A percentile compares a stretch with the other conserved stretches of the same genome.
These are phyloP conservation scores for Dinomys branickii DNA, from an alignment of 2,113 vertebrate species.

Conservation along the genomic window DNA sequence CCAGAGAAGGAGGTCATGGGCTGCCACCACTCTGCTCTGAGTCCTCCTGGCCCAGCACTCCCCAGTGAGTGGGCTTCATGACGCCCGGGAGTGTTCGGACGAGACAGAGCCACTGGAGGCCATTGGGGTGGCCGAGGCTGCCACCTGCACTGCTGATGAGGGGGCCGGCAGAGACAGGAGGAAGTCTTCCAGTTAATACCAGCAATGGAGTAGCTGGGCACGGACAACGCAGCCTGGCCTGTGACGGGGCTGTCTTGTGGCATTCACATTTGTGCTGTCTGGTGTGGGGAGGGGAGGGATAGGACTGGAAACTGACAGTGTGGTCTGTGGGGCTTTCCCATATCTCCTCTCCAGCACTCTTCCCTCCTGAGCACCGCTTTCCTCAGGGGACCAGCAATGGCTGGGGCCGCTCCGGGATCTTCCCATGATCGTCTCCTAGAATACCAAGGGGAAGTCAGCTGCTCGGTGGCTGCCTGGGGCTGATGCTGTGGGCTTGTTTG, in stretches of 20 bases:
- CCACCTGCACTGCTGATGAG: background rate
- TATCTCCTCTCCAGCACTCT: background rate
- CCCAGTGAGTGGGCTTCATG: background rate
- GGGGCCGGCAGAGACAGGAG: background rate
- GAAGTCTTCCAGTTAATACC: background rate
- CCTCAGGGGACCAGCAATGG: background rate
- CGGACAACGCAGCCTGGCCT: background rate
- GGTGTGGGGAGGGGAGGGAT: background rate
- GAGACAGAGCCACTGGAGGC: background rate
- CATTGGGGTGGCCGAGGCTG: background rate
- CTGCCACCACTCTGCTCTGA: background rate
- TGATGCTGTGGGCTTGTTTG: background rate
- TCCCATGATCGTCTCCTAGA: background rate
- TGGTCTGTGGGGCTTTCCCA: background rate
- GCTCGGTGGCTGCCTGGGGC: background rate
- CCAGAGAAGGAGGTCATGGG: background rate
- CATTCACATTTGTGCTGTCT: constrained; percentile 20
- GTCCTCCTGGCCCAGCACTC: background rate
- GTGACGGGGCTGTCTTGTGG: background rate
- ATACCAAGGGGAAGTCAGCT: background rate
- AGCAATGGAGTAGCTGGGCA: background rate
- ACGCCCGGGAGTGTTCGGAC: background rate
- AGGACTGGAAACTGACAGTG: background rate
- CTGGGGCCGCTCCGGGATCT: background rate
- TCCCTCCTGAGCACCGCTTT: background rate